Evolutionary conservation across 2,888 invertebrate genomes (phyloP), one percentile per base, ranked within the genome.

Genomic region (Odontocerum albicorne): DNA sequence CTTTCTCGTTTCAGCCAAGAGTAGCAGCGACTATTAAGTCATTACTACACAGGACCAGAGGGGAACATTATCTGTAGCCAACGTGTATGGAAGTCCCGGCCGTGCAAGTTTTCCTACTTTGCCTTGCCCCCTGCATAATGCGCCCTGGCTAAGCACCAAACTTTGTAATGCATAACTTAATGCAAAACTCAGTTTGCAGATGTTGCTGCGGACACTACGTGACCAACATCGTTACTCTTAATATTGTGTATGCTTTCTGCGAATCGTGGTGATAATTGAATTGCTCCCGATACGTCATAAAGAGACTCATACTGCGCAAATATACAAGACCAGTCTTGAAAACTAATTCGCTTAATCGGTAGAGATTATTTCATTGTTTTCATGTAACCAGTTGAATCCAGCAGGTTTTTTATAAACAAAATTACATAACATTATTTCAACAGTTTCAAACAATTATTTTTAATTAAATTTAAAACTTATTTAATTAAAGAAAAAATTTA

Each of bases 91-190:
- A 21, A 35, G 49, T 44, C 57, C 22, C 38, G 49, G 54, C 57
- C 21, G 51, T 13, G 43, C 13, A 59, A 59, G 52, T 59, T 59
- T 55, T 33, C 46, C 43, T 47, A 54, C 38, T 31, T 19, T 10
- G 22, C 10, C 44, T 39, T 46, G 32, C 42, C 40, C 45, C 49
- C 53, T 51, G 60, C 57, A 57, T 60, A 55, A 60, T 60, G 60
- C 57, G 51, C 42, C 45, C 35, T 12, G 40, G 50, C 51, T 57
- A 54, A 60, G 60, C 52, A 50, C 55, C 60, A 51, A 60, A 60
- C 60, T 60, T 60, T 60, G 60, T 51, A 51, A 60, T 60, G 54
- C 60, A 60, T 60, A 57, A 60, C 60, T 54, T 50, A 54, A 60
- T 60, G 60, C 53, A 53, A 44, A 21, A 49, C 49, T 50, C 39